Evolutionary conservation across 2,888 invertebrate genomes (phyloP), one percentile per base, ranked within the genome.

Genomic region (Noctua janthe): DNA sequence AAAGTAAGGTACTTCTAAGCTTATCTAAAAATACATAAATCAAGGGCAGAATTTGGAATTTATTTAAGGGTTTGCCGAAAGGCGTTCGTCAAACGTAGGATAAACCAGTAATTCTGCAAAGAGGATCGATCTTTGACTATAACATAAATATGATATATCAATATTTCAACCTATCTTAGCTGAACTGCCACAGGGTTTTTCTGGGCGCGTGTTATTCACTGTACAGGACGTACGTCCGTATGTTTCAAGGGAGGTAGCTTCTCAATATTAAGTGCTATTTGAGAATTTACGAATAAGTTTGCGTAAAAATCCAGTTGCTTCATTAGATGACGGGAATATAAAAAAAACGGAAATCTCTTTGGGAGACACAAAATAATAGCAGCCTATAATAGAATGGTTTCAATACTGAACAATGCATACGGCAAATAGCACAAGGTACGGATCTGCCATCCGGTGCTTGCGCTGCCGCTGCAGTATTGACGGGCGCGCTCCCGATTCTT

Each of bases 381-480:
- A 35, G 11, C 49, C 49, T 23, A 13, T 20, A 54, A 49, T 23
- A 23, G 13, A 64, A 64, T 35, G 4, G 11, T 66, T 78, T 54
- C 1, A n/a, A 54, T 39, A 29, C 62, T 15, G 7, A 62, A 62
- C 7, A 62, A 62, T 29, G 29, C 20, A 76, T 39, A 15, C n/a
- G 15, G 35, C 23, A 35, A 43, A 49, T 35, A 20, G 29, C 13
- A 62, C 56, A n/a, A n/a, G 17, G 23, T 73, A 76, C 51, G 29
- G 35, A 71, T 79, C 51, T 47, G 13, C n/a, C 20, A 47, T 54
- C 35, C 23, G 35, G 35, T 64, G 35, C 17, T 10, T 29, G 35
- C 23, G 15, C 35, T 69, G 29, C n/a, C 49, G 29, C 29, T 66
- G 73, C 49, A 49, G 29, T 73, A 80, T 56, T 80, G 82, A 59